phyloP scores from a whole-genome alignment of 2,113 vertebrate genomes.

The Machaerirhynchus nigripectus region DNA sequence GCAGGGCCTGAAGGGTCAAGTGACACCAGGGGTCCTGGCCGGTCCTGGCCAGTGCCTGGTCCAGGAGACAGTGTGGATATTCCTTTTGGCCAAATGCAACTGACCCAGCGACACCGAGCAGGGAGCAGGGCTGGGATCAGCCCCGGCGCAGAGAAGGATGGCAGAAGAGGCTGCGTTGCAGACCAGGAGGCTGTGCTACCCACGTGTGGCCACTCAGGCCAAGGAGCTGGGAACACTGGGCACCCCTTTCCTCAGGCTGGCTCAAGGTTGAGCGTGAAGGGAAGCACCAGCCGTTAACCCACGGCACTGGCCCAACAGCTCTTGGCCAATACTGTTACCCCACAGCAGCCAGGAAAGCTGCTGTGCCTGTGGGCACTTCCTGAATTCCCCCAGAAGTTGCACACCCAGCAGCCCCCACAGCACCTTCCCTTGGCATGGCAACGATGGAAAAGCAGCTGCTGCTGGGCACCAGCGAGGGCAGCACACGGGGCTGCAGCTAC shows the following conservation, averaged over 20 bases:
- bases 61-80: fast-evolving
- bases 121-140: fast-evolving
- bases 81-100: fast-evolving
- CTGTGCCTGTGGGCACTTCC: fast-evolving
- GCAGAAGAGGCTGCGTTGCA: fast-evolving
- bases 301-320: neutral
- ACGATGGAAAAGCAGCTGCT: neutral
- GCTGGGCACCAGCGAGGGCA: neutral
- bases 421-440: fast-evolving
- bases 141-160: fast-evolving
- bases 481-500: neutral
- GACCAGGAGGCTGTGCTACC: fast-evolving
- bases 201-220: fast-evolving
- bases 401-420: neutral
- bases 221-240: neutral
- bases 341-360: neutral
- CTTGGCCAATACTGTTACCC: neutral
- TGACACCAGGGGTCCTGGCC: fast-evolving
- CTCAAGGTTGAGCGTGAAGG: fast-evolving
- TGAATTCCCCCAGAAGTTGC: neutral
- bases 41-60: fast-evolving
- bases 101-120: fast-evolving
- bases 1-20: fast-evolving
- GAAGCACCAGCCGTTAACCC: neutral
- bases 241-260: neutral